Conservation (phyloP, 1,140 invertebrate species). For the Antheraea mylitta region DNA sequence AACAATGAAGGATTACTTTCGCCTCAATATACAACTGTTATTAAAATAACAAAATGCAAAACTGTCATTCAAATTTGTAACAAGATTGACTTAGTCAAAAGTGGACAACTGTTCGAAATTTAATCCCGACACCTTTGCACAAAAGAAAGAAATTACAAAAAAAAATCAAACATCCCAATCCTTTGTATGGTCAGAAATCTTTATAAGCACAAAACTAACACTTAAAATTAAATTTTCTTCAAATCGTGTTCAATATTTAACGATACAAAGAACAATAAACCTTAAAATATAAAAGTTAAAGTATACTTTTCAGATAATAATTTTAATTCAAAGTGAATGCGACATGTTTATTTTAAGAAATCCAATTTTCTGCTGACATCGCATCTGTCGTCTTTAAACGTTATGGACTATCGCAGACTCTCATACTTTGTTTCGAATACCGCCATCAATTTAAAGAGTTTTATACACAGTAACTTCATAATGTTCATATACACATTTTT, state of each 20-base stretch:
- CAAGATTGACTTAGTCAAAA: constrained; percentile 50
- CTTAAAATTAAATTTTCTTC: constrained; percentile 70
- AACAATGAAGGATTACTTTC: constrained; percentile 40
- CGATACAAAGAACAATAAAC: constrained; percentile 22
- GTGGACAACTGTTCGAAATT: constrained; percentile 35
- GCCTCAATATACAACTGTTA: constrained; percentile 30
- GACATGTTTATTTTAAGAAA: constrained; percentile 78
- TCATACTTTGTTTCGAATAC: constrained; percentile 52
- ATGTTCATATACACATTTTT: constrained; percentile 30
- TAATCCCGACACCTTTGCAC: constrained; percentile 41
- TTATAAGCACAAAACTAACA: constrained; percentile 58
- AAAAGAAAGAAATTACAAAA: constrained; percentile 41
- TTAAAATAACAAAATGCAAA: constrained; percentile 39
- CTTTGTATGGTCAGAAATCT: constrained; percentile 59
- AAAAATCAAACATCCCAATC: constrained; percentile 48
- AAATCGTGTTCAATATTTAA: constrained; percentile 24
- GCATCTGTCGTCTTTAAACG: constrained; percentile 76
- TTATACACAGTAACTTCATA: constrained; percentile 38
- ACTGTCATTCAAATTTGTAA: constrained; percentile 58
- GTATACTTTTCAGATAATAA: constrained; percentile 28
- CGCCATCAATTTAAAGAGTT: constrained; percentile 13
- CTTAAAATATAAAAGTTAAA: constrained; percentile 19
- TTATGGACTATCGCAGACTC: constrained; percentile 61
- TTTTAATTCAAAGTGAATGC: constrained; percentile 55
- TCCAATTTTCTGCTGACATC: constrained; percentile 78